These are phyloP conservation scores for Dolichotis patagonum DNA, from an alignment of 2,113 vertebrate genomes.

Conservation along the genomic window DNA sequence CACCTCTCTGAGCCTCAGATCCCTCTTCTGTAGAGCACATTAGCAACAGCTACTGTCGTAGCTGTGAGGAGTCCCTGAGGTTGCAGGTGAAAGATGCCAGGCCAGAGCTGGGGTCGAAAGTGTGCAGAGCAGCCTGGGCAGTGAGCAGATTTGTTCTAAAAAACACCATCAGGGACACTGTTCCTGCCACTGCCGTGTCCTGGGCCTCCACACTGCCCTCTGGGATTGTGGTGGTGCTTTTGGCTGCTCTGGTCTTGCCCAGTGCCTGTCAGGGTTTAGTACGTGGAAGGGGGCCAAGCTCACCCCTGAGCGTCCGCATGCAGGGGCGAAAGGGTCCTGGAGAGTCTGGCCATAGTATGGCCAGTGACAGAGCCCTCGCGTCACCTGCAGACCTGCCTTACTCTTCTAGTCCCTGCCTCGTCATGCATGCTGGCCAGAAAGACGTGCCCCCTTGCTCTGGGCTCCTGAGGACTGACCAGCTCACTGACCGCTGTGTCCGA, in stretches of 20 bases:
- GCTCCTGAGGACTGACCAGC: background rate
- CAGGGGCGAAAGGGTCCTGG: background rate
- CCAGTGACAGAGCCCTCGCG: background rate
- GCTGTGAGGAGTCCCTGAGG: background rate
- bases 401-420: background rate
- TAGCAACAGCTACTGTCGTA: background rate
- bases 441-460: background rate
- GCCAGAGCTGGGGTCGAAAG: background rate
- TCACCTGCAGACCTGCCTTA: background rate
- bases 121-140: background rate
- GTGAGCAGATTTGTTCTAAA: background rate
- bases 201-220: background rate
- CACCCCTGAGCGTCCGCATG: background rate
- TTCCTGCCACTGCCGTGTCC: background rate
- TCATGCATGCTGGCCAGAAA: background rate
- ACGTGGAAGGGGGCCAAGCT: background rate
- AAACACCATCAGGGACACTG: background rate
- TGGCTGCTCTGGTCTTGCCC: background rate
- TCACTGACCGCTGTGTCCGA: background rate
- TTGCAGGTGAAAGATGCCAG: background rate
- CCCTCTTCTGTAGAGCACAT: background rate
- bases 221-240: background rate
- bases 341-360: background rate
- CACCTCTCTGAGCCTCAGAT: background rate
- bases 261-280: background rate